Base-by-base conservation (phyloP, 23 tunicate species). In the Phallusia fumigata region DNA sequence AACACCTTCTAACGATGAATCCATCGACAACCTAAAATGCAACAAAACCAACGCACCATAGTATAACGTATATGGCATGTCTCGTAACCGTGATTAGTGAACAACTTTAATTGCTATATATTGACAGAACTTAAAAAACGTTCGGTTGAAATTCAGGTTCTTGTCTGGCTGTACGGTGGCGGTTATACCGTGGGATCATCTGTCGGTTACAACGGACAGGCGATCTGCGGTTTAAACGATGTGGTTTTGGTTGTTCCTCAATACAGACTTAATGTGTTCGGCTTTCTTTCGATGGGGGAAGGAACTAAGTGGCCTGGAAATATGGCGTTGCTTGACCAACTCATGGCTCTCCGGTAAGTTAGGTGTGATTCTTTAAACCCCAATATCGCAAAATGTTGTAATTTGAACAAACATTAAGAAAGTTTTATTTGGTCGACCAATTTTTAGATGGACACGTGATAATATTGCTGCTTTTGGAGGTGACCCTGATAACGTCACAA, bases 121-220 rank as follows among this genome's bases (percentile, higher is more conserved):
- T n/a, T n/a, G n/a, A n/a, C n/a, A n/a, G n/a, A n/a, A n/a, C n/a
- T n/a, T n/a, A n/a, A n/a, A n/a, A n/a, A n/a, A n/a, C n/a, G n/a
- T n/a, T n/a, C n/a, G n/a, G n/a, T n/a, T n/a, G n/a, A n/a, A n/a
- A n/a, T 40, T 5, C 47, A 88, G 91, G 91, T 88, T 19, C 50
- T 88, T 40, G 76, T 82, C 64, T 88, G 91, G 91, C 52, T 88
- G 2, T 82, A 82, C 34, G 91, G 91, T 13, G 91, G 91, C 1
- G 91, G 75, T 0, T 77, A 82, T 40, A 77, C 3, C 19, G 32
- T 36, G 18, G 91, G 91, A 18, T 58, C 53, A 31, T 65, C 87
- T 32, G 47, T 32, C 30, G 53, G 74, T 65, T 88, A 88, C 52
- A 65, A 88, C 53, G 91, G 80, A 0, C 73, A 75, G 10, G 79